These are phyloP conservation scores for Phoeniculus purpureus DNA, from an alignment of 2,797 vertebrate species.

Conservation along the genomic window DNA sequence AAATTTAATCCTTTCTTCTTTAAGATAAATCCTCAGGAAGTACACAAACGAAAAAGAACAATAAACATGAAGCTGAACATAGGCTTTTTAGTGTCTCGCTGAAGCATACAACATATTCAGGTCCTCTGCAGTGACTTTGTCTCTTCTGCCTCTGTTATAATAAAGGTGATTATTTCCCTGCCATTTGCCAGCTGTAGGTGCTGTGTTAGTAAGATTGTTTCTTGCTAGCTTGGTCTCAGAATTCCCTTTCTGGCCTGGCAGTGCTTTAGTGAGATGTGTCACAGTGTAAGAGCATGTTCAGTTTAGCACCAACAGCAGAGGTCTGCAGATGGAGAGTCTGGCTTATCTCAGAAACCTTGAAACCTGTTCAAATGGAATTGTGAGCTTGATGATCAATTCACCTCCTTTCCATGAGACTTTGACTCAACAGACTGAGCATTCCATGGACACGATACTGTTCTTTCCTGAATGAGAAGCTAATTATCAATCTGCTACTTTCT, in stretches of 20 bases:
- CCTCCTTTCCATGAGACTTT: neutral
- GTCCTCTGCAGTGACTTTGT: neutral
- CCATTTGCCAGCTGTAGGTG: neutral
- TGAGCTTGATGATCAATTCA: neutral
- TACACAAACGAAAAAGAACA: neutral
- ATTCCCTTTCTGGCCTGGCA: neutral
- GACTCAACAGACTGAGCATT: neutral
- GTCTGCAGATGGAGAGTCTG: neutral
- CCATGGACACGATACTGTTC: neutral
- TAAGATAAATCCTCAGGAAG: neutral
- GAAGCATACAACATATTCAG: neutral
- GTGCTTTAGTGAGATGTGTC: neutral
- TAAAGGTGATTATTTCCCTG: neutral
- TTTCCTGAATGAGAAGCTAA: neutral
- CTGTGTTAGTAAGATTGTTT: neutral
- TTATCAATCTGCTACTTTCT: neutral
- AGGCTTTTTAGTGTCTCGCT: neutral
- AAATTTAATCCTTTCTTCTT: neutral
- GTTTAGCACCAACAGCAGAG: neutral
- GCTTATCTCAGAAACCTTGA: neutral
- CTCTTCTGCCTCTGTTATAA: neutral
- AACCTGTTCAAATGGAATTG: neutral
- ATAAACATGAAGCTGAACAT: neutral
- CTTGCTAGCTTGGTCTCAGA: neutral
- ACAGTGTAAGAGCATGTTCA: rapidly evolving